These are phyloP conservation scores for Lontra canadensis DNA, from an alignment of 2,113 vertebrate species.

Conservation along the genomic window DNA sequence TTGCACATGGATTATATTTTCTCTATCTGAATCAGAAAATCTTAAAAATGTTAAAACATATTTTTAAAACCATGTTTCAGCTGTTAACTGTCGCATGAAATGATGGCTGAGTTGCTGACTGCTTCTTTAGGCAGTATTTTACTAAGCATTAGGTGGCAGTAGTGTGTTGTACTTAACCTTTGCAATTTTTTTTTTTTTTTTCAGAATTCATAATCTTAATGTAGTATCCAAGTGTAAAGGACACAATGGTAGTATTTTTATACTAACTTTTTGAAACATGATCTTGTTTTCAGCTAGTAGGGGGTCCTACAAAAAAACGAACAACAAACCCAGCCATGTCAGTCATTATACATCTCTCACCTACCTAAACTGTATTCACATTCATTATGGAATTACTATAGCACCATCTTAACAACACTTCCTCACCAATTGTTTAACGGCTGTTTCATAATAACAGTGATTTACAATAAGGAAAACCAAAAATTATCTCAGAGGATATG, in stretches of 20 bases:
- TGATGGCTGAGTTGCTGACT: not conserved
- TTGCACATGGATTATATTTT: slow-evolving; percentile 39
- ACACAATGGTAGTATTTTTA: not conserved
- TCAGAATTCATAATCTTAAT: slow-evolving; percentile 37
- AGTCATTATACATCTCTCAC: not conserved
- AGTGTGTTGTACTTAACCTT: slow-evolving; percentile 88
- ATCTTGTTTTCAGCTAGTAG: slow-evolving; percentile 46
- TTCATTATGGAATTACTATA: not conserved
- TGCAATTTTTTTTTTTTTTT: slow-evolving; percentile 53
- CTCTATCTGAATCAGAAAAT: not conserved
- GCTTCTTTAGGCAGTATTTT: slow-evolving; percentile 46
- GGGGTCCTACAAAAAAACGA: not conserved
- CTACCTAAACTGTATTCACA: not conserved
- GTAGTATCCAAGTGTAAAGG: slow-evolving; percentile 60
- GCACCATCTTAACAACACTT: not conserved
- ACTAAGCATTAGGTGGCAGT: slow-evolving; percentile 93
- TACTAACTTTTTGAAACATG: slow-evolving; percentile 30
- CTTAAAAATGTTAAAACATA: not conserved
- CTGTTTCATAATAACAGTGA: not conserved
- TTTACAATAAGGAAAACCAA: slow-evolving; percentile 53
- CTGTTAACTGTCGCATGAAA: not conserved
- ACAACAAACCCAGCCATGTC: not conserved
- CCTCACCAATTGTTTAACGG: not conserved
- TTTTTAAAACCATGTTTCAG: not conserved
- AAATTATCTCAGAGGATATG: slow-evolving; percentile 35